These are phyloP conservation scores for Lasiurus borealis DNA, from an alignment of 2,113 vertebrate species.

Conservation along the genomic window DNA sequence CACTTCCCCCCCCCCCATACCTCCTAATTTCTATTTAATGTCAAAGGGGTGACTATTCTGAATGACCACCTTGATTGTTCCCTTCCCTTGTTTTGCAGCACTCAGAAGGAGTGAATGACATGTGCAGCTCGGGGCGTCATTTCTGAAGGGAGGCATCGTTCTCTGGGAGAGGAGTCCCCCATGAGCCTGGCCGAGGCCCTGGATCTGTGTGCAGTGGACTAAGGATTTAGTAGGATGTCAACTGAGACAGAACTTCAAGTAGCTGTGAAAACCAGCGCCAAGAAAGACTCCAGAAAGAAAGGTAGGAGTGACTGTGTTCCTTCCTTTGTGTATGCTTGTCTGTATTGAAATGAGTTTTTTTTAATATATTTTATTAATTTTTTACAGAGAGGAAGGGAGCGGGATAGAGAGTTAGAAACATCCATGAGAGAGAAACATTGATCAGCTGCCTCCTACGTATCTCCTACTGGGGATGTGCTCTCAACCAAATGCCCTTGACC, in stretches of 20 bases:
- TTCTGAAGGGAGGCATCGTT: slow-evolving; percentile 90
- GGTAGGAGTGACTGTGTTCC: slow-evolving; percentile 85
- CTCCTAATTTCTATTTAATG: slow-evolving; percentile 27
- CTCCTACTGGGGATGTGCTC: too few relatives aligned
- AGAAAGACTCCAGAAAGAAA: slow-evolving; percentile 99
- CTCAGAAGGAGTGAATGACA: slow-evolving; percentile 92
- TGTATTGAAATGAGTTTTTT: not conserved
- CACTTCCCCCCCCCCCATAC: not conserved
- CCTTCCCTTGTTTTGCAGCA: slow-evolving; percentile 86
- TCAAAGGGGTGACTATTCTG: slow-evolving; percentile 43
- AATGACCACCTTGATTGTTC: slow-evolving; percentile 38
- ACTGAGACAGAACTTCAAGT: slow-evolving; percentile 99
- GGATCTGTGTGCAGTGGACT: slow-evolving; percentile 95
- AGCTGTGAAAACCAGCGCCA: slow-evolving; percentile 99
- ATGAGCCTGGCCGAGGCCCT: slow-evolving; percentile 96
- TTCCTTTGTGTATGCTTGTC: not conserved
- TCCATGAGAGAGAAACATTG: too few relatives aligned
- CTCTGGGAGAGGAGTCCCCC: slow-evolving; percentile 92
- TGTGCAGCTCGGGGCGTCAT: slow-evolving; percentile 92
- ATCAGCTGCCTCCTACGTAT: too few relatives aligned
- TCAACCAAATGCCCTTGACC: too few relatives aligned
- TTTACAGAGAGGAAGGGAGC: too few relatives aligned
- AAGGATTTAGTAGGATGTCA: slow-evolving; percentile 99
- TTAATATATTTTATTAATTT: too few relatives aligned
- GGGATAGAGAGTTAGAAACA: too few relatives aligned